Evolutionary conservation across 2,113 vertebrate species (phyloP).

Genomic region (Charadrius vociferus): DNA sequence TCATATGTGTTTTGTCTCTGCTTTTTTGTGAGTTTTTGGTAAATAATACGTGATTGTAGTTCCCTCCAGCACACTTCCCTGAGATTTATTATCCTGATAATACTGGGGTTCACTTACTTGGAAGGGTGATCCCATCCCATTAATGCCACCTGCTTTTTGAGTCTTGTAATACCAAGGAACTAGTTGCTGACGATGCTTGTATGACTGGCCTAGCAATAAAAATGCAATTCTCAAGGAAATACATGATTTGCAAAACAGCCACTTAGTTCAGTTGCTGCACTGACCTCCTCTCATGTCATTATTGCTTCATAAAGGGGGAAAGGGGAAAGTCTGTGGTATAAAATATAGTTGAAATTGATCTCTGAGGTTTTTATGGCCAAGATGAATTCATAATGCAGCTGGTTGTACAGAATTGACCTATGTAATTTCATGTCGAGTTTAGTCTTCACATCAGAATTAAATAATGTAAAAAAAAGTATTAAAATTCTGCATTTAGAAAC

Average conservation of each 20-base stretch:
- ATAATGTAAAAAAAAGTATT: background rate
- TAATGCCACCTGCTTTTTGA: background rate
- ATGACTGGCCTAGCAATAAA: background rate
- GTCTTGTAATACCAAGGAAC: background rate
- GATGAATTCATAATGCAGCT: background rate
- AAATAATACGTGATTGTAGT: background rate
- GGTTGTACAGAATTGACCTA: background rate
- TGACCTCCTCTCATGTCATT: background rate
- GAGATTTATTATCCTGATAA: background rate
- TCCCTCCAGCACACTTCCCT: accelerated
- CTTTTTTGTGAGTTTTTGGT: background rate
- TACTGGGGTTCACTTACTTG: background rate
- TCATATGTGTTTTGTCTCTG: background rate
- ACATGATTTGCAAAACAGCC: background rate
- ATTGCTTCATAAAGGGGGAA: background rate
- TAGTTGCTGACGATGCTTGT: background rate
- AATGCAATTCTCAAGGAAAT: background rate
- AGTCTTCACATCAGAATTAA: background rate
- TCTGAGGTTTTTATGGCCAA: background rate
- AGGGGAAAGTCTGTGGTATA: background rate
- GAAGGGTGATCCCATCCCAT: background rate
- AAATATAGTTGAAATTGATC: background rate
- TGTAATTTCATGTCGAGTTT: background rate
- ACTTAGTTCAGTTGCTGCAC: background rate
- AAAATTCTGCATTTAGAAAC: background rate